phyloP scores from a whole-genome alignment of 1,140 invertebrate genomes.

The Hypsibius dujardini region DNA sequence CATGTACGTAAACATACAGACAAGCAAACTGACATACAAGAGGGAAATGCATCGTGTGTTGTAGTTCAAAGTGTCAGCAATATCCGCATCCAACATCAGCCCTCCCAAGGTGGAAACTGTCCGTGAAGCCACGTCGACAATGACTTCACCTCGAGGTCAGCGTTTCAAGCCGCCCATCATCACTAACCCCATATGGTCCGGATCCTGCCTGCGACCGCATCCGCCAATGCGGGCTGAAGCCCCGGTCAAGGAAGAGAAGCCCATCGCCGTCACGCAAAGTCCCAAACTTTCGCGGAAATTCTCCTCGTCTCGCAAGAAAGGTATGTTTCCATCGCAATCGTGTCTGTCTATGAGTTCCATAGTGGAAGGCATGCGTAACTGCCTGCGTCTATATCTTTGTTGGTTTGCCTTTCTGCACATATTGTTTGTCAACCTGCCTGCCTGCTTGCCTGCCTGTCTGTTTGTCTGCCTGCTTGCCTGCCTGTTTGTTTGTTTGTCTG shows the following conservation, averaged over 20 bases:
- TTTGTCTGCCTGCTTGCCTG: background rate
- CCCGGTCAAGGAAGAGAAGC: constrained; percentile 34
- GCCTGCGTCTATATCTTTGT: too few species aligned
- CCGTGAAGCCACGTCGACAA: background rate
- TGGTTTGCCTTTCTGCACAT: constrained; percentile 17
- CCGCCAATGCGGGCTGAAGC: constrained; percentile 55
- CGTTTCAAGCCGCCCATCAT: constrained; percentile 19
- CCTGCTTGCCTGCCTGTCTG: background rate
- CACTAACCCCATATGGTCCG: constrained; percentile 42
- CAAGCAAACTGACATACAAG: background rate
- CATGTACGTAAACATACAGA: too few species aligned
- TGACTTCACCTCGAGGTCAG: background rate
- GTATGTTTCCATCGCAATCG: background rate
- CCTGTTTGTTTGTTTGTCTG: too few species aligned
- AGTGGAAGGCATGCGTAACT: too few species aligned
- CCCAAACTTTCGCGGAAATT: constrained; percentile 23
- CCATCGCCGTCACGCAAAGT: constrained; percentile 19
- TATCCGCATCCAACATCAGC: background rate
- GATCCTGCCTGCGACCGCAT: constrained; percentile 54
- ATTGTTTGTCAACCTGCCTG: background rate
- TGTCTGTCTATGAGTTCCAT: too few species aligned
- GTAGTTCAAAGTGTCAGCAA: background rate
- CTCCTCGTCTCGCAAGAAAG: constrained; percentile 18
- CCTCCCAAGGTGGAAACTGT: background rate
- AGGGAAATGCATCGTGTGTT: background rate